Evolutionary conservation across 2,797 vertebrate species (phyloP).

Genomic region (Antrozous pallidus): DNA sequence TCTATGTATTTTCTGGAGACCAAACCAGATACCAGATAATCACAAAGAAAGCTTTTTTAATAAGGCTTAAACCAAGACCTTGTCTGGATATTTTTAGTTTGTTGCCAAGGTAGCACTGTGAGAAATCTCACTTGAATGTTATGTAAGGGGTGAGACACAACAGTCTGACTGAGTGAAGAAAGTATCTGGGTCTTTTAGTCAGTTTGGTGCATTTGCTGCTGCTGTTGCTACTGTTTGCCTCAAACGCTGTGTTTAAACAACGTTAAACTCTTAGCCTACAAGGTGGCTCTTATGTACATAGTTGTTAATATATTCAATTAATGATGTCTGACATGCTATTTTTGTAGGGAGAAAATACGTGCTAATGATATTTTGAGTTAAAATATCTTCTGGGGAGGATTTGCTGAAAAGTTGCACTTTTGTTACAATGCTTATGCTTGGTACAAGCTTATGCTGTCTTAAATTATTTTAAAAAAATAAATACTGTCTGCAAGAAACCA

Average conservation of each 20-base stretch:
- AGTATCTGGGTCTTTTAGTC: slow-evolving; percentile 78
- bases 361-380: slow-evolving; percentile 87
- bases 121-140: slow-evolving; percentile 87
- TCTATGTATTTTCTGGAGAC: slow-evolving; percentile 80
- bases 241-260: slow-evolving; percentile 88
- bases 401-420: slow-evolving; percentile 95
- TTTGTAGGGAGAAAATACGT: slow-evolving; percentile 90
- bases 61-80: slow-evolving; percentile 85
- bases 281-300: slow-evolving; percentile 93
- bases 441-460: slow-evolving; percentile 94
- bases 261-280: slow-evolving; percentile 87
- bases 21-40: slow-evolving; percentile 83
- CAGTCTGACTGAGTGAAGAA: slow-evolving; percentile 83
- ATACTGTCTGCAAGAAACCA: slow-evolving; percentile 90
- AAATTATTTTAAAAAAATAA: slow-evolving; percentile 97
- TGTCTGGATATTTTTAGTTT: slow-evolving; percentile 88
- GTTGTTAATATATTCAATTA: slow-evolving; percentile 86
- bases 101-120: slow-evolving; percentile 89
- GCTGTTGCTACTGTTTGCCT: slow-evolving; percentile 93
- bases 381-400: slow-evolving; percentile 88
- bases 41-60: slow-evolving; percentile 84
- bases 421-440: slow-evolving; percentile 92
- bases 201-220: slow-evolving; percentile 85
- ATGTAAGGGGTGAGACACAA: slow-evolving; percentile 86
- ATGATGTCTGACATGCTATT: slow-evolving; percentile 92